Percentiles rank a stretch among this genome's conserved stretches.
Evolutionary conservation across 2,888 invertebrate genomes (phyloP).

Genomic region (Cheilosia urbana): DNA sequence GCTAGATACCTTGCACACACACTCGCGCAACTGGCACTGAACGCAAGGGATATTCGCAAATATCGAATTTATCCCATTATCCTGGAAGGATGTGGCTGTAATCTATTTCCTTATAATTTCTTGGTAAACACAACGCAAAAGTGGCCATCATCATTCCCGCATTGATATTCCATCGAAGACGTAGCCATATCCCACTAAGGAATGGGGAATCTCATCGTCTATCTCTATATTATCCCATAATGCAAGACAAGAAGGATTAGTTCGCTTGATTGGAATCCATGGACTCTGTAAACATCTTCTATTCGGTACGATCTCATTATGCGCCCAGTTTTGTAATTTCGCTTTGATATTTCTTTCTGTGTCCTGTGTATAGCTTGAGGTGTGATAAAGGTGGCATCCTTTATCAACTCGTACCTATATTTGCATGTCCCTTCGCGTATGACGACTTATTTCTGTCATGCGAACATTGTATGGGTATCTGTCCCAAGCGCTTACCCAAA

Average conservation of each 20-base stretch:
- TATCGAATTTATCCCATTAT: conserved; percentile 73
- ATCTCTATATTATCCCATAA: conserved; percentile 35
- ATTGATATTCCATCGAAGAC: conserved; percentile 63
- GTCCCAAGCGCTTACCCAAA: conserved; percentile 61
- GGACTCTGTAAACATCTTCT: conserved; percentile 48
- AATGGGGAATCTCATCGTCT: conserved; percentile 11
- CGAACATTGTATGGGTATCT: conserved; percentile 17
- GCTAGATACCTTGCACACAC: neutral
- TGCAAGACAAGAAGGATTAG: conserved; percentile 58
- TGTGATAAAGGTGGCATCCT: conserved; percentile 36
- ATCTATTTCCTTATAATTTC: conserved; percentile 74
- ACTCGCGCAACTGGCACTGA: neutral
- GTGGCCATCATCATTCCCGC: conserved; percentile 65
- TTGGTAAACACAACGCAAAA: conserved; percentile 67
- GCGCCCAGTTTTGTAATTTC: neutral
- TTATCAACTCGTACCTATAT: neutral
- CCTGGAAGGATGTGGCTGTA: conserved; percentile 70
- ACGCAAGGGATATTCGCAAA: conserved; percentile 51
- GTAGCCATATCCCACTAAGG: neutral
- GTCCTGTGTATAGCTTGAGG: conserved; percentile 23
- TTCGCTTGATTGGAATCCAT: conserved; percentile 67
- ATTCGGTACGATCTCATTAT: conserved; percentile 33
- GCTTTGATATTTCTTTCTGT: neutral
- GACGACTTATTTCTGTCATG: conserved; percentile 19
- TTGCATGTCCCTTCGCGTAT: conserved; percentile 3